These are phyloP conservation scores for Lophius americanus DNA, from an alignment of 2,797 vertebrate genomes.

Conservation along the genomic window DNA sequence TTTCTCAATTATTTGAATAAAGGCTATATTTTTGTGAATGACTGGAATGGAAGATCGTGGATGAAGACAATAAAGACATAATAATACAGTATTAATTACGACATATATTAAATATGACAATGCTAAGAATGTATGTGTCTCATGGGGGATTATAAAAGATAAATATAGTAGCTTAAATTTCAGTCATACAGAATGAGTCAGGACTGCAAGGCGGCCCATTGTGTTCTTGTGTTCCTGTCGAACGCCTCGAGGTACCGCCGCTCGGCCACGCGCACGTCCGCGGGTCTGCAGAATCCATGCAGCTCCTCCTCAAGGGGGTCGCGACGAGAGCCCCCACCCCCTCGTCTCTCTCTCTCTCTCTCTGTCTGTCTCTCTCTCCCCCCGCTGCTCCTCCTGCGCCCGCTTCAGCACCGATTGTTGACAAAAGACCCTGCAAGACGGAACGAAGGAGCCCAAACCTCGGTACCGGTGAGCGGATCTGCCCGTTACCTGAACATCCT, in stretches of 20 bases:
- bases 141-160: no score
- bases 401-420: constrained; percentile 79
- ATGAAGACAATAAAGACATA: no score
- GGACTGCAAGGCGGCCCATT: no score
- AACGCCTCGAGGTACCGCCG: constrained; percentile 52
- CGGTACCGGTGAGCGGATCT: constrained; percentile 48
- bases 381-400: constrained; percentile 75
- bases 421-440: constrained; percentile 82
- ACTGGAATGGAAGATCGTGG: no score
- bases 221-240: not conserved
- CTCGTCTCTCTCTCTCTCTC: constrained; percentile 33
- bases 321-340: constrained; percentile 63
- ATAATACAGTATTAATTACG: no score
- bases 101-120: no score
- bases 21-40: no score
- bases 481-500: constrained; percentile 19
- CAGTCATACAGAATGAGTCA: no score
- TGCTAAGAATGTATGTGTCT: no score
- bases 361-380: constrained; percentile 20
- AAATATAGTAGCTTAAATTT: no score
- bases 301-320: constrained; percentile 71
- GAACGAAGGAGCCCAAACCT: constrained; percentile 46
- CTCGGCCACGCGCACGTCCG: constrained; percentile 63
- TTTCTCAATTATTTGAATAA: no score
- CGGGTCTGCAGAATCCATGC: constrained; percentile 70